phyloP scores from a whole-genome alignment of 2,888 invertebrate genomes.

The Ernsta delagoae region DNA sequence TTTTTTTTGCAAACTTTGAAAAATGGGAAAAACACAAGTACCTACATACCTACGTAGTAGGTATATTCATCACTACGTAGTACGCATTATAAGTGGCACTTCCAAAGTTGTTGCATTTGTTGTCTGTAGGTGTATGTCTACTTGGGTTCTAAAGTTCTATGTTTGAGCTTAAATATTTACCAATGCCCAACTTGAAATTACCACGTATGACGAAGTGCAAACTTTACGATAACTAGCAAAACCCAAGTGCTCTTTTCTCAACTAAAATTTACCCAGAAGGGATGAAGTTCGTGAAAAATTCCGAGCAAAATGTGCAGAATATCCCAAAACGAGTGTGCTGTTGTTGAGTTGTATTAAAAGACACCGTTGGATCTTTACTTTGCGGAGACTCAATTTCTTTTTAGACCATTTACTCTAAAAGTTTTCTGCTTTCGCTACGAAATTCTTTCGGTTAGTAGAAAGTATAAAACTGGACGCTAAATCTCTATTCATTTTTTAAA shows the following conservation, averaged over 20 bases:
- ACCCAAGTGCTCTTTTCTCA: slow-evolving; percentile 44
- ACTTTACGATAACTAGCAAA: slow-evolving; percentile 23
- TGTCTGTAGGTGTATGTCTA: neutral
- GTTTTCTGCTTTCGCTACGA: slow-evolving; percentile 61
- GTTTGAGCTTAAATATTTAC: slow-evolving; percentile 20
- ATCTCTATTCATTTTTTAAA: slow-evolving; percentile 64
- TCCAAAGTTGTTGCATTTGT: neutral
- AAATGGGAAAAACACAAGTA: no score
- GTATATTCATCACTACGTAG: no score
- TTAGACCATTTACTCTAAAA: slow-evolving; percentile 71
- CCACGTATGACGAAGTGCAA: slow-evolving; percentile 11
- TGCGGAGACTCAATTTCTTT: slow-evolving; percentile 62
- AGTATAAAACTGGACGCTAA: slow-evolving; percentile 56
- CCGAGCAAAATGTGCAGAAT: slow-evolving; percentile 27
- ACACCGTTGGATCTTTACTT: slow-evolving; percentile 48
- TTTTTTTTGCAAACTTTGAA: no score
- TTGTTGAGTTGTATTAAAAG: slow-evolving; percentile 42
- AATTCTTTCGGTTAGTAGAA: slow-evolving; percentile 49
- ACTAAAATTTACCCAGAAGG: slow-evolving; percentile 44
- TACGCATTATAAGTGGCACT: neutral
- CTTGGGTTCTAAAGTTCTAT: neutral
- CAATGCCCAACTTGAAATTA: neutral
- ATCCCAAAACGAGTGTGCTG: slow-evolving; percentile 32
- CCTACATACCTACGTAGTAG: neutral
- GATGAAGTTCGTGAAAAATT: slow-evolving; percentile 35